Base-by-base conservation (phyloP, 2,797 vertebrate genomes). In the Valencia hispanica region DNA sequence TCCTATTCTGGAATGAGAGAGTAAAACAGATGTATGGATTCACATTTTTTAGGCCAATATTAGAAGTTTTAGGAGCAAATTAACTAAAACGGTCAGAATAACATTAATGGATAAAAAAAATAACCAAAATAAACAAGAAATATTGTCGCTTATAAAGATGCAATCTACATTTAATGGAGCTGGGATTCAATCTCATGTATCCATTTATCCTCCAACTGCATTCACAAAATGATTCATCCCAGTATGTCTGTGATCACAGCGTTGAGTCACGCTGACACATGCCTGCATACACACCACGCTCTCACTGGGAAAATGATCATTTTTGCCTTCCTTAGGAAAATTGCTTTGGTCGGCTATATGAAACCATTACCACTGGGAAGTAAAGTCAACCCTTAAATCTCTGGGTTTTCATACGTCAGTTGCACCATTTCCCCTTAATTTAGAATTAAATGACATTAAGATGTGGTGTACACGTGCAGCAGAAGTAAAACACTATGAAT, bases 201-300 rank as follows among this genome's bases (percentile, higher is more conserved):
- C 80, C 55, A 79, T 78, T 71, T 74, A 15, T 82, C 83, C 82
- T 80, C 77, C 77, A 78, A 71, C 57, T 74, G 83, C 78, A 80
- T 65, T 63, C 69, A 72, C 18, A 71, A 36, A 50, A 68, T 93
- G 91, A 93, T 87, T 94, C 91, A 92, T 83, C 80, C 77, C 81
- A 32, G 82, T 74, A 79, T 69, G 83, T 82, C 78, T 77, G 73
- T 73, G 84, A 89, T 88, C 86, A 81, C 85, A 75, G 45, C 51
- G 85, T 90, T 93, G 91, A 93, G 84, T 93, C 92, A 92, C 85
- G 53, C 70, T 65, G 12, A 76, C 79, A 66, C 81, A 66, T 73
- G 1, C 74, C 70, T 25, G 1, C 74, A 72, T 25, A 57, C 15
- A 74, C 70, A 68, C 74, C 15, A 36, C 41, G 39, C 47, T 61